A percentile compares a stretch with the other conserved stretches of the same genome.
phyloP scores from a whole-genome alignment of 2,113 vertebrate genomes.

The Ailurus styani region DNA sequence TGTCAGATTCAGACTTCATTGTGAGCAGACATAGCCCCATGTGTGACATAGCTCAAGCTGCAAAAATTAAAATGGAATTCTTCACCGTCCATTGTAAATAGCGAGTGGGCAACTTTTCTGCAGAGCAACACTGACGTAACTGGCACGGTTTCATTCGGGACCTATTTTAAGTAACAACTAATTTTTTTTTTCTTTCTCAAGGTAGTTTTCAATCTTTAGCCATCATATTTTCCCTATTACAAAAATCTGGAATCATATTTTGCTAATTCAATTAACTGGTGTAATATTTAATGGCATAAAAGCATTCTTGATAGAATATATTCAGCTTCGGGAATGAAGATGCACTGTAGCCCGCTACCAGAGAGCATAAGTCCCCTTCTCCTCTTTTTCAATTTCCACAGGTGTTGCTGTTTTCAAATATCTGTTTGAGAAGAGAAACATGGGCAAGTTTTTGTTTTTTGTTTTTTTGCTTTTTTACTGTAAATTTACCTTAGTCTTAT shows the following conservation, averaged over 20 bases:
- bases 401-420: background rate
- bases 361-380: background rate
- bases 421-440: background rate
- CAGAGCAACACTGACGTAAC: background rate
- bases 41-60: background rate
- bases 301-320: background rate
- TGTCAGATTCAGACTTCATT: background rate
- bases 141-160: background rate
- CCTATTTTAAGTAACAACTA: slow-evolving; percentile 23
- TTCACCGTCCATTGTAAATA: background rate
- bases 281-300: background rate
- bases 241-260: slow-evolving; percentile 15
- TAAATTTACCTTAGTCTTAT: background rate
- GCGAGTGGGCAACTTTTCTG: background rate
- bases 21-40: background rate
- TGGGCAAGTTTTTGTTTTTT: background rate
- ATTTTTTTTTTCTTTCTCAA: background rate
- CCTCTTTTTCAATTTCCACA: background rate
- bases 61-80: slow-evolving; percentile 9
- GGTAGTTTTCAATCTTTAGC: slow-evolving; percentile 30
- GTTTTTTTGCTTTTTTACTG: background rate
- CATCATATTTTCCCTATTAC: background rate
- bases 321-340: background rate
- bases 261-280: background rate
- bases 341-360: background rate